Evolutionary conservation across 1,140 invertebrate species (phyloP).

Genomic region (Trachymyrmex septentrionalis): DNA sequence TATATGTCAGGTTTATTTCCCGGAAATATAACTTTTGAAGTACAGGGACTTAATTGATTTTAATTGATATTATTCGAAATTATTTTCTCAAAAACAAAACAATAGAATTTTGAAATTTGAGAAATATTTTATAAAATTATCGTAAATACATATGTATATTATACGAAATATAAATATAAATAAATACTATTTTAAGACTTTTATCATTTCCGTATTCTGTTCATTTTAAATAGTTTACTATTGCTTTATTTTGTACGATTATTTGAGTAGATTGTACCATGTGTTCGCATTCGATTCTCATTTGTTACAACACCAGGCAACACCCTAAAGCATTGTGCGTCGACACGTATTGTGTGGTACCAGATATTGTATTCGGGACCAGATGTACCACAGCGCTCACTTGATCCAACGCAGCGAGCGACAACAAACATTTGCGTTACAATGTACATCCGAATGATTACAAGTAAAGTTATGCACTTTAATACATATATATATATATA

Average conservation of each 20-base stretch:
- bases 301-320: slow-evolving; percentile 37
- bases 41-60: too few relatives aligned
- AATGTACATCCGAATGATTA: background rate
- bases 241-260: background rate
- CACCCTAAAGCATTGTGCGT: slow-evolving; percentile 40
- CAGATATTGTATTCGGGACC: slow-evolving; percentile 27
- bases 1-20: too few relatives aligned
- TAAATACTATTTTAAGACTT: background rate
- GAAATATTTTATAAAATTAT: background rate
- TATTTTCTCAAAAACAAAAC: background rate
- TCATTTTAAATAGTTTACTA: background rate
- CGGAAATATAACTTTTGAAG: too few relatives aligned
- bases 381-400: slow-evolving; percentile 13
- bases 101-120: background rate
- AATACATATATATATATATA: background rate
- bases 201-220: background rate
- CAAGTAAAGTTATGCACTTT: background rate
- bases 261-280: slow-evolving; percentile 6
- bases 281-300: slow-evolving; percentile 23
- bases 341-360: slow-evolving; percentile 32
- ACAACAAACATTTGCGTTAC: slow-evolving; percentile 1
- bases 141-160: background rate
- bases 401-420: background rate
- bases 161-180: background rate
- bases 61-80: background rate